Percentiles rank a stretch among this genome's conserved stretches.
phyloP scores from a whole-genome alignment of 2,797 vertebrate genomes.

The Melanogrammus aeglefinus region DNA sequence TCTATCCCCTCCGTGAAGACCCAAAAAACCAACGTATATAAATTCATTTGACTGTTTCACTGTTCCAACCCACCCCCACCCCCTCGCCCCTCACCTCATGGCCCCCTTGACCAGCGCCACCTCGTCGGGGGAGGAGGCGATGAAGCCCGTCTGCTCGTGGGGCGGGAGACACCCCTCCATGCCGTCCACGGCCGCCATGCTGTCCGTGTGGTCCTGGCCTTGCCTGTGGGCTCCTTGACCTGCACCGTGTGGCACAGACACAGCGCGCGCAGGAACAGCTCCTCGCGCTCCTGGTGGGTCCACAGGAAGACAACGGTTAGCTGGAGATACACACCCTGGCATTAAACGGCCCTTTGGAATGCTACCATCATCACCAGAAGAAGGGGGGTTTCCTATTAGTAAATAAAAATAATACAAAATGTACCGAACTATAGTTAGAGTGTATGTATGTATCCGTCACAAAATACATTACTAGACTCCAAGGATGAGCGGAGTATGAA shows the following conservation, averaged over 20 bases:
- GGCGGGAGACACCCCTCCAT: conserved; percentile 43
- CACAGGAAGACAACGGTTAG: conserved; percentile 2
- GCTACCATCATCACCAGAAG: background rate
- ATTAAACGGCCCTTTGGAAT: background rate
- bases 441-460: background rate
- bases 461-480: background rate
- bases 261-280: conserved; percentile 91
- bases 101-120: conserved; percentile 93
- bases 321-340: background rate
- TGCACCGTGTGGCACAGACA: conserved; percentile 97
- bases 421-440: background rate
- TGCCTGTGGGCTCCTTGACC: conserved; percentile 79
- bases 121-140: conserved; percentile 95
- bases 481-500: background rate
- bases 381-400: background rate
- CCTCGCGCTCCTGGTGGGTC: conserved; percentile 81
- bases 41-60: background rate
- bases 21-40: background rate
- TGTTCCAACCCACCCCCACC: too few relatives aligned
- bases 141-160: conserved; percentile 73
- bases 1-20: background rate
- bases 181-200: conserved; percentile 73
- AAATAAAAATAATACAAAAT: background rate
- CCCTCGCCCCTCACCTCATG: conserved; percentile 86
- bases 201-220: conserved; percentile 60